These are phyloP conservation scores for Telmatherina bonti DNA, from an alignment of 2,797 vertebrate species.

Conservation along the genomic window DNA sequence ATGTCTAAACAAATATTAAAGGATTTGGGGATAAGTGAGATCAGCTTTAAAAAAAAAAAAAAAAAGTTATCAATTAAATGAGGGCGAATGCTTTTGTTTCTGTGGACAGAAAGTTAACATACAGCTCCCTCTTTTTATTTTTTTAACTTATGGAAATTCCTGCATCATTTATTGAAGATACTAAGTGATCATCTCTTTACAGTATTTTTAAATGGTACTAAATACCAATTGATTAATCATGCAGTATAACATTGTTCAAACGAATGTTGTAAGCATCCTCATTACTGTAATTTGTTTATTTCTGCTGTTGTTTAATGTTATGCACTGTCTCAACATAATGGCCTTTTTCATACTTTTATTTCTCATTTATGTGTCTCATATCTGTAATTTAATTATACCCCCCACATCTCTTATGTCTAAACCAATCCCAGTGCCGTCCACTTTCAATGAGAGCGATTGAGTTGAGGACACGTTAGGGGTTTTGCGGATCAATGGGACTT, in stretches of 20 bases:
- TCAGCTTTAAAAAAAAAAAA: too few species aligned
- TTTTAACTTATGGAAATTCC: neutral
- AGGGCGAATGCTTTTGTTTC: conserved; percentile 29
- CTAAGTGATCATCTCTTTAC: conserved; percentile 5
- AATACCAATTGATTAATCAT: conserved; percentile 10
- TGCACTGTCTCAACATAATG: neutral
- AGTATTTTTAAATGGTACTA: conserved; percentile 13
- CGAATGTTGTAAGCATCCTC: neutral
- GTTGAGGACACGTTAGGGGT: neutral
- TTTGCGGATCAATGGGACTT: neutral
- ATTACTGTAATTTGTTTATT: neutral
- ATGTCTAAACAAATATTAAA: too few species aligned
- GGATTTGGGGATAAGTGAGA: neutral
- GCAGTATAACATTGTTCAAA: conserved; percentile 5
- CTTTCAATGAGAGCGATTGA: neutral
- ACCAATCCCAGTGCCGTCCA: neutral
- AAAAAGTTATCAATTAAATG: conserved; percentile 17
- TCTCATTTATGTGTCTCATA: neutral
- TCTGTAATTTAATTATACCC: neutral
- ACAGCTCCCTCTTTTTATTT: neutral
- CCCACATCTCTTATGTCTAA: too few species aligned
- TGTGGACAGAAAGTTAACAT: neutral
- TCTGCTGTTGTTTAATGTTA: conserved; percentile 20
- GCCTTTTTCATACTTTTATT: conserved; percentile 1
- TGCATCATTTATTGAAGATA: conserved; percentile 2